These are phyloP conservation scores for Clarias platycephalus DNA, from an alignment of 2,797 vertebrate genomes.

Conservation along the genomic window DNA sequence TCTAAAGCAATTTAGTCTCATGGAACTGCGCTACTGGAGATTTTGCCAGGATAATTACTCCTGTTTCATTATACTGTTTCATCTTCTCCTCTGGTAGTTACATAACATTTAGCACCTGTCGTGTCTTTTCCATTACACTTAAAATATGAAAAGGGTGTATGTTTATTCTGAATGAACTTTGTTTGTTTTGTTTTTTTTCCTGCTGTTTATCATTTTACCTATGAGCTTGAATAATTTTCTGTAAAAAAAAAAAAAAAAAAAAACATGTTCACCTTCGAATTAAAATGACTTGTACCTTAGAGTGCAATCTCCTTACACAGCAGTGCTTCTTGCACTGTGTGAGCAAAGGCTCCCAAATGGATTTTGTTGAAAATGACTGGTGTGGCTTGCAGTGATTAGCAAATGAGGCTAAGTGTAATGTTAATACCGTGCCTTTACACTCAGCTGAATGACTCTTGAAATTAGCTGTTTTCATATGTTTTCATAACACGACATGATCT, in stretches of 20 bases:
- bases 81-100: not conserved
- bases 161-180: not conserved
- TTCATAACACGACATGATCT: not conserved
- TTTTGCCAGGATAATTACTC: constrained; percentile 32
- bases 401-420: not conserved
- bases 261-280: not conserved
- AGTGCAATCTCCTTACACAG: not conserved
- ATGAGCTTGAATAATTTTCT: not conserved
- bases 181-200: too few species aligned
- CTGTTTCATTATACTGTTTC: not conserved
- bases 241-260: not conserved
- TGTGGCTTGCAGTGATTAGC: not conserved
- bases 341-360: not conserved
- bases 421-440: not conserved
- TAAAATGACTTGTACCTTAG: not conserved
- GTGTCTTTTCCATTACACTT: not conserved
- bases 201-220: not conserved
- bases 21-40: constrained; percentile 11
- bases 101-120: not conserved
- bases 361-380: not conserved
- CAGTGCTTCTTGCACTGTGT: constrained; percentile 8
- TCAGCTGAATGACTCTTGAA: constrained; percentile 1
- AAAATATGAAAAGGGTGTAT: not conserved
- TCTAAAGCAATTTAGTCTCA: constrained; percentile 42
- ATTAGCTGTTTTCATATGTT: not conserved